phyloP scores from a whole-genome alignment of 2,113 vertebrate genomes.

The Clarias magur region DNA sequence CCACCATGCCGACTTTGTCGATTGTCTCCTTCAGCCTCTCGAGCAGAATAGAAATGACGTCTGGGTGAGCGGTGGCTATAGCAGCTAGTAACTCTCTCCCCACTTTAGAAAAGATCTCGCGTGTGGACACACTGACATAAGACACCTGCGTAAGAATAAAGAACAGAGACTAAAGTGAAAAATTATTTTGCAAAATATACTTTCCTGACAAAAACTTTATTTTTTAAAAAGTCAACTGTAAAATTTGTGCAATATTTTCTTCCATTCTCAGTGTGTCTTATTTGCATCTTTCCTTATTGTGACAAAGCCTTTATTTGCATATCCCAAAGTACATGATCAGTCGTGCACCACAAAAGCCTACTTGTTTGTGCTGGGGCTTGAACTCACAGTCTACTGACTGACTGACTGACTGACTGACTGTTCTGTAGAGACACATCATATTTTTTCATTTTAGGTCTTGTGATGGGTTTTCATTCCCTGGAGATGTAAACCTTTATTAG shows the following conservation, averaged over 20 bases:
- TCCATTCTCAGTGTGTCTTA: too few relatives aligned
- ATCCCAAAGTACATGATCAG: background rate
- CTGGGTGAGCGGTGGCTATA: slow-evolving; percentile 83
- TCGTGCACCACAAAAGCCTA: background rate
- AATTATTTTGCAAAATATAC: background rate
- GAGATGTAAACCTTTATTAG: background rate
- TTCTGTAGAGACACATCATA: background rate
- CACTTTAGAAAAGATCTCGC: slow-evolving; percentile 94
- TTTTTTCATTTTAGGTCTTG: background rate
- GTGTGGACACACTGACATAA: slow-evolving; percentile 86
- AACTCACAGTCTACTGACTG: background rate
- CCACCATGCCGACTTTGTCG: slow-evolving; percentile 91
- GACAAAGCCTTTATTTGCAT: background rate
- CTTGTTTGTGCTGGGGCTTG: background rate
- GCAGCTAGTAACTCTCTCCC: slow-evolving; percentile 88
- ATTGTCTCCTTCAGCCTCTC: slow-evolving; percentile 86
- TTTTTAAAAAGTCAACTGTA: background rate
- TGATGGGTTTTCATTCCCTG: background rate
- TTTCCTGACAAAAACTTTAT: background rate
- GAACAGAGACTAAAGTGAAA: background rate
- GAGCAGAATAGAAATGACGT: slow-evolving; percentile 85
- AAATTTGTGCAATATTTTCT: background rate
- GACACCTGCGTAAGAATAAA: slow-evolving; percentile 78
- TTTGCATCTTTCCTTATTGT: background rate
- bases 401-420: background rate